Evolutionary conservation across 2,113 vertebrate genomes (phyloP).

Genomic region (Mungos mungo): DNA sequence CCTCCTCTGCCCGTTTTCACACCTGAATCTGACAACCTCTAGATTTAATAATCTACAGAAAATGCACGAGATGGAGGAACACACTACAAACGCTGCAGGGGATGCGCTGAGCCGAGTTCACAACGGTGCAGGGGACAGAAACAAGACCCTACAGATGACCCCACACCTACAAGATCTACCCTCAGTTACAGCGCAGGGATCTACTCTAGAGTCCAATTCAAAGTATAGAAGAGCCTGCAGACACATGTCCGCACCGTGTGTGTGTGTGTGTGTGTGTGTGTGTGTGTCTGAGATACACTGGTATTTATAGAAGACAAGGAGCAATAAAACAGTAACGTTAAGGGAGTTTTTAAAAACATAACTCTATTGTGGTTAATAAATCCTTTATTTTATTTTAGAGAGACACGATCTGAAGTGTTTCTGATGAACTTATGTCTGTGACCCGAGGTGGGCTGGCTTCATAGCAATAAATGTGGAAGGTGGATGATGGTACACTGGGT

Average conservation of each 20-base stretch:
- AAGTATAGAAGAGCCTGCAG: background rate
- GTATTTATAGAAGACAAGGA: background rate
- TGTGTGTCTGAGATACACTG: too few species aligned
- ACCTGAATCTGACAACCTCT: background rate
- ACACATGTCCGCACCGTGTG: background rate
- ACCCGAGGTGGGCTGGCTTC: background rate
- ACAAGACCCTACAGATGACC: background rate
- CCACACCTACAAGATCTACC: background rate
- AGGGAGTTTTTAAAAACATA: background rate
- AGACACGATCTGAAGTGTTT: background rate
- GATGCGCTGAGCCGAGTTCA: too few species aligned
- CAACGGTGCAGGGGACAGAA: background rate
- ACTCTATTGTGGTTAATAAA: background rate
- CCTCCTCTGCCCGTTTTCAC: background rate
- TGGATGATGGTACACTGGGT: background rate
- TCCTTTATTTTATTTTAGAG: background rate
- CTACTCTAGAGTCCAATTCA: background rate
- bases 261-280: accelerated
- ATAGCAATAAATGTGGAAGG: too few species aligned
- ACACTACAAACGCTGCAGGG: background rate
- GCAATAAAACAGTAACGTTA: background rate
- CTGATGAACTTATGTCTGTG: background rate
- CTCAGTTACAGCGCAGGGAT: background rate
- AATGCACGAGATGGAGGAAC: background rate
- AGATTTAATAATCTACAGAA: background rate